phyloP scores from a whole-genome alignment of 2,797 vertebrate species.

The Florisuga fusca region DNA sequence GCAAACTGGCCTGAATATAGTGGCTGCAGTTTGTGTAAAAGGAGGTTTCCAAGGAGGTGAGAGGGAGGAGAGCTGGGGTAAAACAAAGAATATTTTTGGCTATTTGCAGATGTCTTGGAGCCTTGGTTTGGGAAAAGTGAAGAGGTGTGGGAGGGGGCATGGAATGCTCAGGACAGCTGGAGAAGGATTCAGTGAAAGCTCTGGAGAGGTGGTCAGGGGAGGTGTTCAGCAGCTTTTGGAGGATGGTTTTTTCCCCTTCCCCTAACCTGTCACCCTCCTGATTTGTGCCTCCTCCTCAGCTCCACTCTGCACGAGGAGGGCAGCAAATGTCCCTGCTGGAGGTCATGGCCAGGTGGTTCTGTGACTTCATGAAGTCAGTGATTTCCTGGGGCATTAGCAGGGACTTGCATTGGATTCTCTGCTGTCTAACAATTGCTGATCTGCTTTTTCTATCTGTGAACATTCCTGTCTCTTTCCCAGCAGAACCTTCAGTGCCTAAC shows the following conservation, averaged over 20 bases:
- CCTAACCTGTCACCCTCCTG: not conserved
- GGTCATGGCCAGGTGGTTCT: rapidly evolving
- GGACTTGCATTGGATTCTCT: not conserved
- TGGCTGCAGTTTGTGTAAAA: not conserved
- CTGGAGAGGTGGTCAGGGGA: not conserved
- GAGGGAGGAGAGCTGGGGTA: not conserved
- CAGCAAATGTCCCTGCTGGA: not conserved
- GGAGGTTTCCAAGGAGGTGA: not conserved
- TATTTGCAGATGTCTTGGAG: not conserved
- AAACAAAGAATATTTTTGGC: not conserved
- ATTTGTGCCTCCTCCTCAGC: not conserved
- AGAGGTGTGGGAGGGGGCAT: not conserved
- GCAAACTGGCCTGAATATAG: not conserved
- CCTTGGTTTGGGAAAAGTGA: not conserved
- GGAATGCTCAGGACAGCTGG: not conserved
- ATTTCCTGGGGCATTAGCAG: not conserved
- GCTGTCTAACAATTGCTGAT: not conserved
- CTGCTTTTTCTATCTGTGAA: not conserved
- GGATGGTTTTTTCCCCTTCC: not conserved
- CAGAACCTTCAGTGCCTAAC: not conserved
- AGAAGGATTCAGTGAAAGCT: not conserved
- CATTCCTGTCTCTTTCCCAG: not conserved
- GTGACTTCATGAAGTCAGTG: not conserved
- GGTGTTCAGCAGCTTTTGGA: not conserved
- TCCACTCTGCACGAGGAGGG: not conserved